These are phyloP conservation scores for Eustalomyia histrio DNA, from an alignment of 2,888 invertebrate species.

Conservation along the genomic window DNA sequence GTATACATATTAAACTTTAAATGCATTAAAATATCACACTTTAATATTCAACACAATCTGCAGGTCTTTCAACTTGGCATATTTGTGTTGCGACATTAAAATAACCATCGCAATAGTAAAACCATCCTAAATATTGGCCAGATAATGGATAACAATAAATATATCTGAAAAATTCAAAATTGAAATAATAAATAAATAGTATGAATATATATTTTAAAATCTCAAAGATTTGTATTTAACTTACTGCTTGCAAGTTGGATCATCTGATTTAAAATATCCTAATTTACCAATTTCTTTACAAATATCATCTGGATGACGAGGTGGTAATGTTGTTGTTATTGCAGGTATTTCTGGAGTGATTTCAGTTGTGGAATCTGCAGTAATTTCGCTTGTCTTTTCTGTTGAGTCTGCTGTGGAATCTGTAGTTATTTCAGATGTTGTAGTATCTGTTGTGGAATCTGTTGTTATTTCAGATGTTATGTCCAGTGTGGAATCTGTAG, in stretches of 20 bases:
- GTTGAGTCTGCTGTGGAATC: conserved; percentile 18
- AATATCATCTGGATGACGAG: conserved; percentile 54
- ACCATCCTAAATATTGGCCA: conserved; percentile 67
- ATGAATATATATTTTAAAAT: too few relatives aligned
- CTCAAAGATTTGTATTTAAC: conserved; percentile 15
- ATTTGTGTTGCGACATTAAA: conserved; percentile 61
- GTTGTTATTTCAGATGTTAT: conserved; percentile 21
- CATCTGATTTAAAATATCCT: conserved; percentile 58
- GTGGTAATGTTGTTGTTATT: conserved; percentile 20
- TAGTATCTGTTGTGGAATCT: background rate
- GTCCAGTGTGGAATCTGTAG: background rate
- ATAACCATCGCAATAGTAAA: conserved; percentile 62
- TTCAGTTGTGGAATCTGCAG: background rate
- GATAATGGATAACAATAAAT: conserved; percentile 67
- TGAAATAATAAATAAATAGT: background rate
- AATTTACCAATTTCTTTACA: conserved; percentile 43
- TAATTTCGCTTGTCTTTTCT: conserved; percentile 12
- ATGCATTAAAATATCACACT: background rate
- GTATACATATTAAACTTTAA: conserved; percentile 14
- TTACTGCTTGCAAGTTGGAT: conserved; percentile 68
- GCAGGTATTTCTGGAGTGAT: background rate
- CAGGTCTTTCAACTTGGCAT: conserved; percentile 64
- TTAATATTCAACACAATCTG: conserved; percentile 46
- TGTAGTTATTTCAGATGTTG: background rate
- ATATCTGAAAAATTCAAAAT: conserved; percentile 59